phyloP scores from a whole-genome alignment of 2,888 invertebrate species.

The Lutraria lutraria region DNA sequence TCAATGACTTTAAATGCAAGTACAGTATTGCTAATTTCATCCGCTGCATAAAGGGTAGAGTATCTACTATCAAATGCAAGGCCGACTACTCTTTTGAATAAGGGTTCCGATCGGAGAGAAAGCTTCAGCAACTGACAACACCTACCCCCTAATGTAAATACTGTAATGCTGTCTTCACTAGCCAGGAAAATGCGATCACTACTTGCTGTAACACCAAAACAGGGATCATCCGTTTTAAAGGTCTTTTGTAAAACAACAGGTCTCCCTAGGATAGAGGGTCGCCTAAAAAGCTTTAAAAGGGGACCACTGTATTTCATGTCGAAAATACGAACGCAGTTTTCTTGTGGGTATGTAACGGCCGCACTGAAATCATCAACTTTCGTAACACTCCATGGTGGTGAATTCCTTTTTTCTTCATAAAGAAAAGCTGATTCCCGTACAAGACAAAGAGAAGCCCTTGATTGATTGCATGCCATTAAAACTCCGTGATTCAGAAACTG shows the following conservation, averaged over 20 bases:
- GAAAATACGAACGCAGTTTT: slow-evolving; percentile 51
- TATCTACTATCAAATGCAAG: slow-evolving; percentile 40
- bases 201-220: slow-evolving; percentile 54
- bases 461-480: slow-evolving; percentile 48
- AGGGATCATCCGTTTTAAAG: slow-evolving; percentile 35
- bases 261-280: slow-evolving; percentile 46
- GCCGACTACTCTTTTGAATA: slow-evolving; percentile 43
- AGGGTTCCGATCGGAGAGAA: slow-evolving; percentile 6
- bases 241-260: slow-evolving; percentile 39
- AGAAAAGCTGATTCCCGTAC: slow-evolving; percentile 41
- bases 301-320: slow-evolving; percentile 44
- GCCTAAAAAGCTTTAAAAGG: slow-evolving; percentile 55
- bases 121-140: slow-evolving; percentile 22
- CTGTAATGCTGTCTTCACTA: slow-evolving; percentile 57
- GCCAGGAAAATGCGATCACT: slow-evolving; percentile 46
- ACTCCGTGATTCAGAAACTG: slow-evolving; percentile 36
- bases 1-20: slow-evolving; percentile 38
- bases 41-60: slow-evolving; percentile 39
- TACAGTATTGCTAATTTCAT: slow-evolving; percentile 49
- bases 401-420: slow-evolving; percentile 25
- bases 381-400: slow-evolving; percentile 57
- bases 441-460: slow-evolving; percentile 41
- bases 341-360: slow-evolving; percentile 64
- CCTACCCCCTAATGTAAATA: slow-evolving; percentile 50
- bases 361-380: slow-evolving; percentile 39